Conservation (phyloP, 2,888 invertebrate species). For the Anticlea derivata region DNA sequence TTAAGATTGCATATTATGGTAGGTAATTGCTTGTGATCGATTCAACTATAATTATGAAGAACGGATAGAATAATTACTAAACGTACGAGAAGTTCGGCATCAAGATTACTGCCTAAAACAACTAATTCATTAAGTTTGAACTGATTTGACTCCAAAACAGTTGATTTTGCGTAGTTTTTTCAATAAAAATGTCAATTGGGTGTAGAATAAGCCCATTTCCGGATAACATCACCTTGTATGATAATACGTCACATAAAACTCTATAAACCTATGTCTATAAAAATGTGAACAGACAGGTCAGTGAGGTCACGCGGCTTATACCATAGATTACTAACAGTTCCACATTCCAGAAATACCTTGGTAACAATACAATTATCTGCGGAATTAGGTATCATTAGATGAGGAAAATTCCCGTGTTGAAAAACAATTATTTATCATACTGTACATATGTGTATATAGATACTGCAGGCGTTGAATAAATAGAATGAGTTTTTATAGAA, state of each 20-base stretch:
- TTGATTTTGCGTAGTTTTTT: no score
- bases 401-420: conserved; percentile 33
- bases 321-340: conserved; percentile 17
- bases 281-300: conserved; percentile 40
- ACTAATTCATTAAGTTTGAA: no score
- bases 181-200: no score
- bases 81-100: no score
- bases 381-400: conserved; percentile 38
- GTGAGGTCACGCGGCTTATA: conserved; percentile 33
- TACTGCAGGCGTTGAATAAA: conserved; percentile 27
- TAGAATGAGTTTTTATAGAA: conserved; percentile 27
- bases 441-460: conserved; percentile 13
- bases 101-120: no score
- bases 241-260: conserved; percentile 28
- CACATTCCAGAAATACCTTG: conserved; percentile 37
- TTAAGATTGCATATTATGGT: conserved; percentile 35
- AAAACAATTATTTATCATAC: conserved; percentile 5
- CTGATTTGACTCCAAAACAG: no score
- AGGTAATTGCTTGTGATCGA: conserved; percentile 35
- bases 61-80: no score
- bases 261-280: conserved; percentile 41
- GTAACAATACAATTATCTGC: conserved; percentile 37
- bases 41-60: conserved; percentile 14
- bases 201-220: no score
- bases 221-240: no score